Base-by-base conservation (phyloP, 2,113 vertebrate species). In the Tursiops truncatus region DNA sequence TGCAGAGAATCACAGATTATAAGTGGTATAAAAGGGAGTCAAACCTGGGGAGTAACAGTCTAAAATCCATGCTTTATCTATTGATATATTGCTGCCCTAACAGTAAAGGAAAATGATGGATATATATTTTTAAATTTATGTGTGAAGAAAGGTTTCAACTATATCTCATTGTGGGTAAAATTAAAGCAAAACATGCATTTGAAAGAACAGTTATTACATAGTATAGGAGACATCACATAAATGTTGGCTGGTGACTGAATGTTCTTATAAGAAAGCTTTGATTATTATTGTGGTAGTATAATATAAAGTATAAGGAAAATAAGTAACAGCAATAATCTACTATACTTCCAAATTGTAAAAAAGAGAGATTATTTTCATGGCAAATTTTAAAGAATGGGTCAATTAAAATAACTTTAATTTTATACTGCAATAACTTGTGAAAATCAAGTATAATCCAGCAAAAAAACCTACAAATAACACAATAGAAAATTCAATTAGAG, bases 401-500 rank as follows among this genome's bases (percentile, higher is more conserved):
- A 68, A 15, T 84, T 92, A 84, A 70, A 96, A 80, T 82, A 85
- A 47, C 25, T 80, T 92, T 74, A 80, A 67, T 90, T 92, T 65
- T 91, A 84, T 80, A 76, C 21, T 60, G 36, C 20, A 56, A 7
- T 81, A 91, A 91, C 12, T 94, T 95, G 28, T 44, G 60, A 95
- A 91, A 95, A 63, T 90, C 26, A 77, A 81, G 20, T 70, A 53
- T 73, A 95, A 83, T 77, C 38, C 53, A 91, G 28, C 76, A 65
- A 92, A 92, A 86, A 70, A 1, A 1, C 7, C 56, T 96, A 65
- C 53, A 76, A 74, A 68, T 67, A 79, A 83, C 63, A 82, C 9
- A 87, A 70, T 38, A 93, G 50, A 44, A 94, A 96, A 89, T 81
- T 74, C 26, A 90, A 20, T 76, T 93, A 91, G 71, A 58, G 41